A percentile compares a stretch with the other conserved stretches of the same genome.
phyloP scores from a whole-genome alignment of 2,888 invertebrate species.

The Athalia cordata region DNA sequence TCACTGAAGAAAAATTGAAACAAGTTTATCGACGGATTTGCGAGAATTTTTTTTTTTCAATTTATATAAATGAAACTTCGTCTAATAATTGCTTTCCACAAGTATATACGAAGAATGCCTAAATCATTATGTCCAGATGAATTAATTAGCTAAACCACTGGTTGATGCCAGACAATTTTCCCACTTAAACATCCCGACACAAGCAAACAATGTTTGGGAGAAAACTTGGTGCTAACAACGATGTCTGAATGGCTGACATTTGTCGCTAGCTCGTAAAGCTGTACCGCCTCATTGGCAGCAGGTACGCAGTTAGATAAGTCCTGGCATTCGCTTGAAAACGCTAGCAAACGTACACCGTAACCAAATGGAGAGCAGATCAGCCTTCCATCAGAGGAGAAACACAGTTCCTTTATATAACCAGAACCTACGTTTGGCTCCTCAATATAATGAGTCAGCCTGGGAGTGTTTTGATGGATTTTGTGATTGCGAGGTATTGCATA shows the following conservation, averaged over 20 bases:
- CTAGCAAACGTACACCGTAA: constrained; percentile 88
- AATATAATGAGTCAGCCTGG: constrained; percentile 87
- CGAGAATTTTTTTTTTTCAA: too few relatives aligned
- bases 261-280: constrained; percentile 80
- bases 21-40: too few relatives aligned
- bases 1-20: too few relatives aligned
- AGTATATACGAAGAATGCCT: too few relatives aligned
- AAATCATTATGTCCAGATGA: constrained; percentile 1
- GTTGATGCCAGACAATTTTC: constrained; percentile 93
- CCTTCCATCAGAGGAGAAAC: constrained; percentile 93
- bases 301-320: constrained; percentile 85
- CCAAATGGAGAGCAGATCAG: constrained; percentile 93
- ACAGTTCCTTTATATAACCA: constrained; percentile 94
- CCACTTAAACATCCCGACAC: constrained; percentile 94
- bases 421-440: constrained; percentile 92
- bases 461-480: constrained; percentile 82
- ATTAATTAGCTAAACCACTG: constrained; percentile 72
- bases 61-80: too few relatives aligned
- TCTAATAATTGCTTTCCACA: too few relatives aligned
- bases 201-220: constrained; percentile 88
- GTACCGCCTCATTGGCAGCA: constrained; percentile 71
- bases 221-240: constrained; percentile 93
- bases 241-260: constrained; percentile 87
- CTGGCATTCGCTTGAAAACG: constrained; percentile 85
- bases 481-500: constrained; percentile 71